Conservation (phyloP, 2,113 vertebrate genomes). For the Panurus biarmicus region DNA sequence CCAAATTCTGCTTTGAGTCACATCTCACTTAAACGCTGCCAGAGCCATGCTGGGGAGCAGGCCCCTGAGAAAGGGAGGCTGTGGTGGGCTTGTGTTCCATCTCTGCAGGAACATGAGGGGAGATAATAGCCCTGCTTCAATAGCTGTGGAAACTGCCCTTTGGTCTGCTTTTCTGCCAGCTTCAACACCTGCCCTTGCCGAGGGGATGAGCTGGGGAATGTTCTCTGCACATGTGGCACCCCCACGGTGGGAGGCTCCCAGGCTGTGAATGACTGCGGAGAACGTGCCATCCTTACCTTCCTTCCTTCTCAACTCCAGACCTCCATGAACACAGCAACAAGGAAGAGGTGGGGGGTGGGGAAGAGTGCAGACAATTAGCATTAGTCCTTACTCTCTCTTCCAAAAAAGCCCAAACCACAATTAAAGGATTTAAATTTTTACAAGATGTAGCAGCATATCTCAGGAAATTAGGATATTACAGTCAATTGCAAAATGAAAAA, state of each 20-base stretch:
- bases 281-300: background rate
- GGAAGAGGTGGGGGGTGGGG: background rate
- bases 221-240: accelerated
- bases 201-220: background rate
- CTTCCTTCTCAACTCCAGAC: background rate
- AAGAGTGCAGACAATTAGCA: accelerated
- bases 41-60: background rate
- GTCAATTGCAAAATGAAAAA: background rate
- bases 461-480: background rate
- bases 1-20: background rate
- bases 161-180: background rate
- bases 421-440: background rate
- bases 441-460: background rate
- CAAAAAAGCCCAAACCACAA: background rate
- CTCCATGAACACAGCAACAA: background rate
- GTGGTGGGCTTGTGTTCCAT: background rate
- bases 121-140: background rate
- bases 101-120: background rate
- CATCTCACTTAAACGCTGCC: accelerated
- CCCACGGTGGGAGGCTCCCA: accelerated
- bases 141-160: background rate
- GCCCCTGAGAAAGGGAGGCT: background rate
- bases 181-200: accelerated
- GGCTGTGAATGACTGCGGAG: accelerated
- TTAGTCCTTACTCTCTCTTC: background rate